Base-by-base conservation (phyloP, 2,888 invertebrate genomes). In the Aphodius granarius region DNA sequence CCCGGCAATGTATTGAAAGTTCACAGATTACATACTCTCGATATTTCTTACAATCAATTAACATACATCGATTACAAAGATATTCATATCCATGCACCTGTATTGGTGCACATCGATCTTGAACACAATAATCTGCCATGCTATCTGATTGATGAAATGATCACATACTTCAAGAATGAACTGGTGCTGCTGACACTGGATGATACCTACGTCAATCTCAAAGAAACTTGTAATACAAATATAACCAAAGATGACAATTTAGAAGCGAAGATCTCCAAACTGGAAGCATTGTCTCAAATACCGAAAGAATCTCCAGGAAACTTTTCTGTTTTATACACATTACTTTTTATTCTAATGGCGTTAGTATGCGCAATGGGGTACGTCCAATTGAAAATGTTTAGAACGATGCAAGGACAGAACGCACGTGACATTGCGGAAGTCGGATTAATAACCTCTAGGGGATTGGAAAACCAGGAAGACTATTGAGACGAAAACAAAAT, bases 71-170 rank as follows among this genome's bases (percentile, higher is more conserved):
- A 87, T 77, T 87, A 86, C 77, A 81, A 83, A 9, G 78, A 80
- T 6, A 77, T 87, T 18, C 81, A 85, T n/a, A 78, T 82, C 0
- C 81, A 86, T 72, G 78, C 86, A 66, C 86, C 86, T 0, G 82
- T 81, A 18, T 78, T 87, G 3, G 78, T 85, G 0, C 84, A 83
- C 73, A 73, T 87, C 0, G 79, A 80, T 65, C 75, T 87, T 13
- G 83, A 84, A 68, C 79, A 83, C 66, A 87, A 87, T 74, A 43
- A 74, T 3, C 81, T 84, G 75, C 83, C 84, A 0, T 87, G 87
- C 74, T 83, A 83, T 74, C 77, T 87, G 23, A 84, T 86, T 68
- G 78, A 81, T 15, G 85, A 86, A 63, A 86, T 86, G 84, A 80
- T 82, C 23, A 43, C 23, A 19, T 75, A 63, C 63, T 76, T 74